Evolutionary conservation across 2,113 vertebrate genomes (phyloP).

Genomic region (Mus musculus): DNA sequence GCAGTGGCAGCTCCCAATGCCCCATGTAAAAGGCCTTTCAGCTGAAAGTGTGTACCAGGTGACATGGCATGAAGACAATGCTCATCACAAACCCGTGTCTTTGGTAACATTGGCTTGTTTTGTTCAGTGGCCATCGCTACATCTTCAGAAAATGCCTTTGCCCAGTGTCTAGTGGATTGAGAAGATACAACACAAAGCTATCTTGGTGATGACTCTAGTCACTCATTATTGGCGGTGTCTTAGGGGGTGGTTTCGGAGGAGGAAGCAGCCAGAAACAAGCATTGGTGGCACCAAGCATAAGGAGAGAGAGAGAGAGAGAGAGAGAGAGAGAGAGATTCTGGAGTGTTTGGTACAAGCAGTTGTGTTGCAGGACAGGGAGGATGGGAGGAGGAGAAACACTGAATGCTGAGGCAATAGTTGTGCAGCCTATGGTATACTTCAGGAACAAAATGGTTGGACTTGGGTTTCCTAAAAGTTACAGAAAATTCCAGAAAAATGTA

Average conservation of each 20-base stretch:
- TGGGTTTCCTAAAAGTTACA: background rate
- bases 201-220: background rate
- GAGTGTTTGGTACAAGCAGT: background rate
- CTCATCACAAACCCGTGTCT: background rate
- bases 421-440: background rate
- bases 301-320: too few relatives aligned
- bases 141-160: background rate
- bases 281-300: background rate
- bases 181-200: background rate
- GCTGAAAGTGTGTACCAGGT: background rate
- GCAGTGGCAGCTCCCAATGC: background rate
- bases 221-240: background rate
- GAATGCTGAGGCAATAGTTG: background rate
- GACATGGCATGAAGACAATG: background rate
- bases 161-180: background rate
- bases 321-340: background rate
- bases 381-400: background rate
- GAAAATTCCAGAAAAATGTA: background rate
- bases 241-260: background rate
- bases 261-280: background rate
- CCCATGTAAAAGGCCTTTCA: background rate
- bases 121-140: background rate
- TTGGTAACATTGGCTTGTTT: background rate
- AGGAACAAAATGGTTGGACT: background rate
- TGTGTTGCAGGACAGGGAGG: accelerated